A percentile compares a stretch with the other conserved stretches of the same genome.
phyloP scores from a whole-genome alignment of 1,140 invertebrate genomes.

The Euglossa dilemma region DNA sequence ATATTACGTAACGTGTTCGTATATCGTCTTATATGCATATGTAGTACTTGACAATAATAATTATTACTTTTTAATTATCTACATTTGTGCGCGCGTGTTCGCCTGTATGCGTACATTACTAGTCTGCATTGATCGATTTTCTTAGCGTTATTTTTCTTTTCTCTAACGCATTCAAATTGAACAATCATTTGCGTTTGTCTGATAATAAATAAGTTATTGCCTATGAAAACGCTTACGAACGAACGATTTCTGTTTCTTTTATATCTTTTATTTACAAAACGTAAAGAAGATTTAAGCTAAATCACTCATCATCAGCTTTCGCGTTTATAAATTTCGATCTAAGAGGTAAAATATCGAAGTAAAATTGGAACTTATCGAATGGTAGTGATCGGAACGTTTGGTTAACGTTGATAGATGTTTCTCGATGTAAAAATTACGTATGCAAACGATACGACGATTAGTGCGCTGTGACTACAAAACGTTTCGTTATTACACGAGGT shows the following conservation, averaged over 20 bases:
- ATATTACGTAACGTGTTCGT: constrained; percentile 78
- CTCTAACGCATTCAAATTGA: constrained; percentile 49
- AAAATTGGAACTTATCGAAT: constrained; percentile 40
- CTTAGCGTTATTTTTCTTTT: constrained; percentile 37
- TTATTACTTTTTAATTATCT: constrained; percentile 80
- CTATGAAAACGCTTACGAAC: constrained; percentile 76
- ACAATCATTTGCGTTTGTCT: constrained; percentile 55
- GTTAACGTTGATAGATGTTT: background rate
- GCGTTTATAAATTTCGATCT: constrained; percentile 56
- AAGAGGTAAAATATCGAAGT: constrained; percentile 46
- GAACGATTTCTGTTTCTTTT: constrained; percentile 56
- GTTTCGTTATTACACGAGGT: background rate
- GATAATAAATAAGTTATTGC: constrained; percentile 80
- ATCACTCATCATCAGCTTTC: constrained; percentile 73
- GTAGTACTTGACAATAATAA: constrained; percentile 79
- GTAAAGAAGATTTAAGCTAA: constrained; percentile 60
- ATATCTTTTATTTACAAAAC: constrained; percentile 77
- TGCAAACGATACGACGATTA: constrained; percentile 44
- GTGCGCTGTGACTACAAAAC: constrained; percentile 9
- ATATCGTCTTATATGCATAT: constrained; percentile 70
- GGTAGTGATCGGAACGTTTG: constrained; percentile 2
- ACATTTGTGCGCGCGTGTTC: constrained; percentile 72
- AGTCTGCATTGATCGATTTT: constrained; percentile 35
- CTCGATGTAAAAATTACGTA: constrained; percentile 5
- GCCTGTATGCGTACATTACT: constrained; percentile 55